Percentiles rank a stretch among this genome's conserved stretches.
These are phyloP conservation scores for Platycheirus rosarum DNA, from an alignment of 2,888 invertebrate genomes.

Conservation along the genomic window DNA sequence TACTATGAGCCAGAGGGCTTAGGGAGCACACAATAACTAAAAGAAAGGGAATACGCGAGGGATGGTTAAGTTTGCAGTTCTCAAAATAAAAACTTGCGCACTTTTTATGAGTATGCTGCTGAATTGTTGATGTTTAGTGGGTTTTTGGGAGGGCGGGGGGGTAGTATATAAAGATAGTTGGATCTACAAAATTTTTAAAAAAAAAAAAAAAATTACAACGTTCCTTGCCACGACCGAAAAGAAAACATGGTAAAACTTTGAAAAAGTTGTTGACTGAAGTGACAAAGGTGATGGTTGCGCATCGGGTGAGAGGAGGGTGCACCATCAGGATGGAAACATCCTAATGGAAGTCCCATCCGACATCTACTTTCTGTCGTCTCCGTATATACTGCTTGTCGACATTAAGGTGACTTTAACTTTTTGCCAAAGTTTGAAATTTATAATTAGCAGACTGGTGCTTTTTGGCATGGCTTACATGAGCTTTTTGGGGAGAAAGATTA, in stretches of 20 bases:
- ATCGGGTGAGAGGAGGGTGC: neutral
- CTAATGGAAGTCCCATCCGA: conserved; percentile 61
- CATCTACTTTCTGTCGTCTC: conserved; percentile 49
- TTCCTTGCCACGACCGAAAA: conserved; percentile 64
- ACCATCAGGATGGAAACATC: conserved; percentile 43
- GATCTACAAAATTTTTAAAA: conserved; percentile 45
- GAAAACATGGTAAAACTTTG: conserved; percentile 71
- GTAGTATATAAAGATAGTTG: conserved; percentile 55
- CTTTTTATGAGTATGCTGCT: conserved; percentile 50
- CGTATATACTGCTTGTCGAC: conserved; percentile 47
- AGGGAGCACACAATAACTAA: conserved; percentile 30
- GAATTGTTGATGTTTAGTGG: conserved; percentile 58
- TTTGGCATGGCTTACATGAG: conserved; percentile 54
- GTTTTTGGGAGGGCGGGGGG: conserved; percentile 10
- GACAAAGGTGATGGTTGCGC: conserved; percentile 66
- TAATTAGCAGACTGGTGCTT: conserved; percentile 68
- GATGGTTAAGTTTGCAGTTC: conserved; percentile 55
- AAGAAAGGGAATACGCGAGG: conserved; percentile 29
- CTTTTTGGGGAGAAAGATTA: conserved; percentile 38
- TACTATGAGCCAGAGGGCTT: conserved; percentile 19
- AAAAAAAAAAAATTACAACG: conserved; percentile 26
- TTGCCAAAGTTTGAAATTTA: conserved; percentile 66
- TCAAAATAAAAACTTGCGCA: conserved; percentile 64
- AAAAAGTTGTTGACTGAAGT: conserved; percentile 73
- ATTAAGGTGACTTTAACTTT: conserved; percentile 67